Base-by-base conservation (phyloP, 2,888 invertebrate genomes). In the Polylopha cassiicola region DNA sequence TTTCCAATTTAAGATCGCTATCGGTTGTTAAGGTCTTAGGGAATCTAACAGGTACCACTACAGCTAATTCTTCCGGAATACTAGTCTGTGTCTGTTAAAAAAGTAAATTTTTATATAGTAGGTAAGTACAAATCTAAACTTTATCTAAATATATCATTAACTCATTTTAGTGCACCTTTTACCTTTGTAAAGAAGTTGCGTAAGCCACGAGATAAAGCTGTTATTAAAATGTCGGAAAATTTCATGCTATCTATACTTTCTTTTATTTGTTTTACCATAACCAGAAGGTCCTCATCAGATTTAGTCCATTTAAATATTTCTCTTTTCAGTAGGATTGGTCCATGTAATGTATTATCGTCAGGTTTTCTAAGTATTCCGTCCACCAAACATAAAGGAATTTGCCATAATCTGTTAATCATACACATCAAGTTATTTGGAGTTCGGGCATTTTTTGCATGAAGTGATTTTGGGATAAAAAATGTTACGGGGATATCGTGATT, bases 121-220 rank as follows among this genome's bases (percentile, higher is more conserved):
- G 41, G 30, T 37, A 14, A 22, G 32, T 38, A 42, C 17, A 24
- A 22, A 37, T 15, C 14, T n/a, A 9, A 3, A 4, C 6, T 8
- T 27, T 3, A 9, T 16, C 3, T 9, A 3, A 9, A 13, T 16
- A 9, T 15, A 8, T 15, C 16, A n/a, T 15, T n/a, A 9, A 13
- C 16, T 34, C 21, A 14, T 11, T 7, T 29, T 21, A 42, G 31
- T 18, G 14, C 11, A 36, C 23, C 44, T 34, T 39, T 55, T 67
- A 81, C 81, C 70, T 75, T 58, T 22, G 50, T 28, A 49, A 79
- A 84, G 58, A 72, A 82, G 33, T 72, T 73, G 44, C 76, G 67
- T 37, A 87, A 59, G 39, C 84, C 82, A 17, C 67, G 67, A 1
- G 87, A 85, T n/a, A 88, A 49, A 10, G 86, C 81, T 11, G 82